Base-by-base conservation (phyloP, 2,888 invertebrate genomes). In the Cheilosia urbana region DNA sequence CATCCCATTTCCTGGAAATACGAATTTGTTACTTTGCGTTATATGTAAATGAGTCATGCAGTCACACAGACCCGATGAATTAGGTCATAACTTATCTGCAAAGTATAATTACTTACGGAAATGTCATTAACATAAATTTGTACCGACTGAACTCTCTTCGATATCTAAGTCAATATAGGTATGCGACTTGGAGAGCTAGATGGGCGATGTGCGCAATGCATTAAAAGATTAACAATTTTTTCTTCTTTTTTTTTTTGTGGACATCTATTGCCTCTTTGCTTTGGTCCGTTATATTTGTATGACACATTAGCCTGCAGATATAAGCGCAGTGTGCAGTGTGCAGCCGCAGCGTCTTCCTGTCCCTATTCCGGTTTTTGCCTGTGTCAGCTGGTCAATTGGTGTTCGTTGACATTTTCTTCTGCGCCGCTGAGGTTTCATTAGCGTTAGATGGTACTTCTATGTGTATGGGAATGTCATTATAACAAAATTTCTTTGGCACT, bases 1-100 rank as follows among this genome's bases (percentile, higher is more conserved):
- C 85, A 81, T 80, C 71, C 60, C 71, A 81, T 77, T 85, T 81
- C 85, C 85, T 81, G 80, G 49, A 75, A 65, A 75, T 66, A 66
- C 51, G 15, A 72, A 63, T 73, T 47, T 42, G 19, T 42, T 37
- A 30, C 15, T 42, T 19, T 7, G 42, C 65, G 57, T 9, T 21
- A 60, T 17, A 40, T 63, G 13, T 47, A 24, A 53, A 49, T 78
- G 83, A 82, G 53, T 82, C 82, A 82, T 49, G 21, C 66, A 75
- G 15, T 37, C 30, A 53, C 30, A 53, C 53, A 63, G 9, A 3
- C 42, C 76, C 58, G 53, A 49, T 42, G 51, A 85, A 58, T 62
- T 68, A 21, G 85, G 81, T 81, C 85, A 81, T 62, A 51, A 76
- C 42, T 45, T 76, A 72, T 81, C 71, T 69, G n/a, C 27, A 68